Conservation (phyloP, 2,888 invertebrate species). For the Teleiodes luculella region DNA sequence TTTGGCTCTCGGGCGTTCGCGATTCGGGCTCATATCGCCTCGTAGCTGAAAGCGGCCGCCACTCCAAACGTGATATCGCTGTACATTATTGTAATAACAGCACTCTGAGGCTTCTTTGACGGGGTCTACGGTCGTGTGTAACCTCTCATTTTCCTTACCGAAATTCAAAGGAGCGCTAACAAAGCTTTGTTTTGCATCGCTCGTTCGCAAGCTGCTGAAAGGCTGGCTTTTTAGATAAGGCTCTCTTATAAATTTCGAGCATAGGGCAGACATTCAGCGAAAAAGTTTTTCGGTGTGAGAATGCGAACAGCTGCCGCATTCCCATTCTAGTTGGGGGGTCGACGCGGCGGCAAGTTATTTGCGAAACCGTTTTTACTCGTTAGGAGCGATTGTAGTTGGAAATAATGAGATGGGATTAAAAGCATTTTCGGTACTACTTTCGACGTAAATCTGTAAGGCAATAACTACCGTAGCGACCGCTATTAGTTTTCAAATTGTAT, state of each 20-base stretch:
- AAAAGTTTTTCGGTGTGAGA: conserved; percentile 67
- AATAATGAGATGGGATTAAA: conserved; percentile 19
- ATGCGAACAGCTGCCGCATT: conserved; percentile 61
- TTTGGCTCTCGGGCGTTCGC: conserved; percentile 11
- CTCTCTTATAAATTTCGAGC: conserved; percentile 70
- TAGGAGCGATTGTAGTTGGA: conserved; percentile 28
- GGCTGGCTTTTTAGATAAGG: conserved; percentile 76
- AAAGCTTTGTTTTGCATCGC: conserved; percentile 78
- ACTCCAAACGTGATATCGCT: conserved; percentile 61
- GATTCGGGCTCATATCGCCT: conserved; percentile 27
- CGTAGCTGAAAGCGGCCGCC: conserved; percentile 39
- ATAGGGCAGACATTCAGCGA: conserved; percentile 58
- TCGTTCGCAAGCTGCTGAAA: conserved; percentile 68
- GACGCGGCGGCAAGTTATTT: conserved; percentile 49
- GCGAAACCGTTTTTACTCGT: conserved; percentile 47
- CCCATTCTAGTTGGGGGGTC: conserved; percentile 57
- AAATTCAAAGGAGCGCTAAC: conserved; percentile 76
- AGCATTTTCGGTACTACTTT: background rate
- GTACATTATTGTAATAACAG: conserved; percentile 75
- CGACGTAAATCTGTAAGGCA: too few relatives aligned
- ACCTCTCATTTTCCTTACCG: conserved; percentile 76
- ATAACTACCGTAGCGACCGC: too few relatives aligned
- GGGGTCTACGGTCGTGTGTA: conserved; percentile 59
- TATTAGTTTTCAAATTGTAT: too few relatives aligned
- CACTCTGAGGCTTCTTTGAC: conserved; percentile 69